Conservation (phyloP, 92 coral and sea anemone genomes). For the Epizoanthus scotinus region DNA sequence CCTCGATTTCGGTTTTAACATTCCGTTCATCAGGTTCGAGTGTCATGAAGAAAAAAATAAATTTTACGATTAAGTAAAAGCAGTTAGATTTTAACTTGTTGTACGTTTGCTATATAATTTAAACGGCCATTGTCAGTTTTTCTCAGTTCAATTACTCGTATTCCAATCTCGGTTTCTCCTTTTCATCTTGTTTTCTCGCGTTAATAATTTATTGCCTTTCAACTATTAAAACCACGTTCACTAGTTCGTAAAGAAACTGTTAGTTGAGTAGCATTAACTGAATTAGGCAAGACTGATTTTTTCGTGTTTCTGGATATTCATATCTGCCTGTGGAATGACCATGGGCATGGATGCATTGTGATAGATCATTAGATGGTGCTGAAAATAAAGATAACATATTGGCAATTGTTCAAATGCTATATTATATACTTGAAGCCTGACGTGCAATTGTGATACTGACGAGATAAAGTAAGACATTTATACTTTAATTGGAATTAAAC, state of each 20-base stretch:
- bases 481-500: slow-evolving; percentile 3
- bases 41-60: not conserved
- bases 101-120: not conserved
- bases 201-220: slow-evolving; percentile 67
- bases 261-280: not conserved
- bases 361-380: too few species aligned
- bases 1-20: not conserved
- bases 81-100: not conserved
- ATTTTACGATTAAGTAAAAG: not conserved
- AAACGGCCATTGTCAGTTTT: not conserved
- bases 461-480: not conserved
- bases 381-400: not conserved
- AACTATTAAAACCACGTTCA: slow-evolving; percentile 58
- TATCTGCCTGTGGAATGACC: too few species aligned
- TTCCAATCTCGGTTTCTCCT: slow-evolving; percentile 24
- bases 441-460: not conserved
- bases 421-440: not conserved
- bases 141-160: not conserved
- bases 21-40: not conserved
- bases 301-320: not conserved
- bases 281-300: not conserved
- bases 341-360: too few species aligned
- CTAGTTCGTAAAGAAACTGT: not conserved
- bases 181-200: slow-evolving; percentile 37
- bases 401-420: not conserved